Percentiles rank a stretch among this genome's conserved stretches.
These are phyloP conservation scores for Fissipunctia ypsillon DNA, from an alignment of 2,888 invertebrate species.

Conservation along the genomic window DNA sequence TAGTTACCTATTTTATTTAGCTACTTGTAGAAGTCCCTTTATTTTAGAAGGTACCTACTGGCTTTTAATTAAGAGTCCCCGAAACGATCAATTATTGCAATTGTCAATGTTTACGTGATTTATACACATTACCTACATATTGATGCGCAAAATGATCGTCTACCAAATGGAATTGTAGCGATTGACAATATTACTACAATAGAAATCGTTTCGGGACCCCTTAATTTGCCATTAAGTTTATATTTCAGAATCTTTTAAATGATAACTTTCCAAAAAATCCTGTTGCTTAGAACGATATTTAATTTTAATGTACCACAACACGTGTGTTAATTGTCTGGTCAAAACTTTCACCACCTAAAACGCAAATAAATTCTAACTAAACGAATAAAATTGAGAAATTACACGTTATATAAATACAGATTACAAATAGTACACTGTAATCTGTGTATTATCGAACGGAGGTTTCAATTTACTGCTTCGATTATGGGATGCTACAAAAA, in stretches of 20 bases:
- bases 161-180: no score
- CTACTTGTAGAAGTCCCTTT: no score
- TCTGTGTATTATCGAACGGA: slow-evolving; percentile 74
- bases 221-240: neutral
- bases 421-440: slow-evolving; percentile 70
- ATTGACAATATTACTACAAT: no score
- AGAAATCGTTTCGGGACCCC: no score
- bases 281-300: neutral
- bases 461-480: slow-evolving; percentile 84
- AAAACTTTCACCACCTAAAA: slow-evolving; percentile 4
- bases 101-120: no score
- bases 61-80: no score
- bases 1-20: neutral
- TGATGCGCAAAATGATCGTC: no score
- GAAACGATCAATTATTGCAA: no score
- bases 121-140: no score
- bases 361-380: slow-evolving; percentile 1
- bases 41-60: neutral
- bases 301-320: neutral
- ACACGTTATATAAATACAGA: slow-evolving; percentile 62
- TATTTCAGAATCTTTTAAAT: neutral
- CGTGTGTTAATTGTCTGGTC: neutral
- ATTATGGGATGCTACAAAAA: slow-evolving; percentile 79
- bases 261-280: neutral
- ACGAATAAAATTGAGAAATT: slow-evolving; percentile 51